These are phyloP conservation scores for Mactra quadrangularis DNA, from an alignment of 1,140 invertebrate species.

Conservation along the genomic window DNA sequence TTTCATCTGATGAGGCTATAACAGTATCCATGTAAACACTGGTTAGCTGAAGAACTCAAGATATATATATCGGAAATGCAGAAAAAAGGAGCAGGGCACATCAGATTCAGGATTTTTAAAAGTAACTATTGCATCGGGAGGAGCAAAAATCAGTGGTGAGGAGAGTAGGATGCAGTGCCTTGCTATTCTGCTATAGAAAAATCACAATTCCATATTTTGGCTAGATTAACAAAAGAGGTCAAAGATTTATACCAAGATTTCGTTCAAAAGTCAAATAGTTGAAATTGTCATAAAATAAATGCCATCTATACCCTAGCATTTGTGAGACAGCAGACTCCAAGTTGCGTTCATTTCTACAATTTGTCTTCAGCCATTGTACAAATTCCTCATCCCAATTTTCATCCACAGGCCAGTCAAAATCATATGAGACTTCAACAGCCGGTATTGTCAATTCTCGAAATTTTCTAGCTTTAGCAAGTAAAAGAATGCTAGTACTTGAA, in stretches of 20 bases:
- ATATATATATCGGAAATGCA: too few species aligned
- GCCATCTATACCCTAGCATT: slow-evolving; percentile 65
- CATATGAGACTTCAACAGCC: slow-evolving; percentile 68
- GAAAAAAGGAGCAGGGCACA: too few species aligned
- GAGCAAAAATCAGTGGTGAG: too few species aligned
- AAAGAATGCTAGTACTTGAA: slow-evolving; percentile 65
- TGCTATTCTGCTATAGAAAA: too few species aligned
- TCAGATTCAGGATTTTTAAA: too few species aligned
- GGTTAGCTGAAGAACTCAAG: too few species aligned
- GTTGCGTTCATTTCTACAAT: slow-evolving; percentile 52
- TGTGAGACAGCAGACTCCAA: slow-evolving; percentile 65
- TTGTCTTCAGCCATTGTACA: slow-evolving; percentile 56
- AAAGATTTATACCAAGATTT: slow-evolving; percentile 28
- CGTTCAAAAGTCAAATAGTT: slow-evolving; percentile 34
- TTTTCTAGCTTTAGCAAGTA: slow-evolving; percentile 64
- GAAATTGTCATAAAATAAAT: slow-evolving; percentile 47
- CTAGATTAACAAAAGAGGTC: too few species aligned
- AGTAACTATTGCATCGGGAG: too few species aligned
- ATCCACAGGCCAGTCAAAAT: slow-evolving; percentile 64
- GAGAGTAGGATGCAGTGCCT: too few species aligned
- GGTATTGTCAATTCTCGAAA: slow-evolving; percentile 63
- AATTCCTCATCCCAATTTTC: slow-evolving; percentile 55
- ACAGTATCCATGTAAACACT: too few species aligned
- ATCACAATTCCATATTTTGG: too few species aligned
- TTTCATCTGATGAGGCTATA: too few species aligned